These are phyloP conservation scores for Arenaria interpres DNA, from an alignment of 2,113 vertebrate species.

Conservation along the genomic window DNA sequence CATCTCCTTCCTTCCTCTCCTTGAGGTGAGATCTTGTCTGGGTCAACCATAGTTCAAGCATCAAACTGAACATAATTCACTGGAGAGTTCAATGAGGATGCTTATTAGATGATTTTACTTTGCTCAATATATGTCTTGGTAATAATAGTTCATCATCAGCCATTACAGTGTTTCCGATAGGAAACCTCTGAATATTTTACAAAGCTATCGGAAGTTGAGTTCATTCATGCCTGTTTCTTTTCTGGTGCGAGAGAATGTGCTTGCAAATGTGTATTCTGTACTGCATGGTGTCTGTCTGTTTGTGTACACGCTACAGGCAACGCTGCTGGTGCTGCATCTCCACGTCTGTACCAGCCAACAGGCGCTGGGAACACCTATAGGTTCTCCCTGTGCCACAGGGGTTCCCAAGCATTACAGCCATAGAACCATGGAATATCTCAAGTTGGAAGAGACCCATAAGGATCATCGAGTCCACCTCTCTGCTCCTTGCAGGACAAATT, in stretches of 20 bases:
- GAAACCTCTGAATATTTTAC: neutral
- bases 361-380: fast-evolving
- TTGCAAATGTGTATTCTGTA: too few species aligned
- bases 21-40: neutral
- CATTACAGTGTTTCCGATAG: neutral
- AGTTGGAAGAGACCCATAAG: neutral
- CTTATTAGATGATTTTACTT: neutral
- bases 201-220: neutral
- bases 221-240: neutral
- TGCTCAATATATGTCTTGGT: neutral
- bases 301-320: neutral
- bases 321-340: neutral
- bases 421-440: neutral
- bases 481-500: neutral
- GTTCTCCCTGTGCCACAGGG: fast-evolving
- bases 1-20: neutral
- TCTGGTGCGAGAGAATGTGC: neutral
- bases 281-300: fast-evolving
- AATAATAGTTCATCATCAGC: neutral
- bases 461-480: neutral
- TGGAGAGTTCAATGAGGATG: too few species aligned
- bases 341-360: fast-evolving
- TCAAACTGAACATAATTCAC: neutral
- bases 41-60: neutral
- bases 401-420: too few species aligned